phyloP scores from a whole-genome alignment of 2,888 invertebrate species.

The Eupeodes luniger region DNA sequence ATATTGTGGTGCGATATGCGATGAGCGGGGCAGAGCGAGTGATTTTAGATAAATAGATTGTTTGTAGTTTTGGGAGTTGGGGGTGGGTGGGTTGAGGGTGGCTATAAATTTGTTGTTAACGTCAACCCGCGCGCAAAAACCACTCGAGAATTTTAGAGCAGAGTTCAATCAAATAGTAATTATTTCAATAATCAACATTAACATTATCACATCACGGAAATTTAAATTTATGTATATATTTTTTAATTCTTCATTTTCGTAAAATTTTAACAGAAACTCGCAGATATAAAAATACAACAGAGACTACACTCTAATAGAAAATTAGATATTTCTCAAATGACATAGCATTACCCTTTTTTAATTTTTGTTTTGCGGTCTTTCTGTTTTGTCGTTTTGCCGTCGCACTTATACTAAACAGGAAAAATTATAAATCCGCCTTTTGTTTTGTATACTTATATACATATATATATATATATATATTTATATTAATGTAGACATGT shows the following conservation, averaged over 20 bases:
- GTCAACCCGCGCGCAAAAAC: slow-evolving; percentile 24
- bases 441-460: neutral
- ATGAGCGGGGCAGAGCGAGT: neutral
- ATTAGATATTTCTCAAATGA: slow-evolving; percentile 4
- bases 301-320: neutral
- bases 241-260: neutral
- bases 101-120: slow-evolving; percentile 1
- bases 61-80: too few relatives aligned
- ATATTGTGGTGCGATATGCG: neutral
- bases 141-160: neutral
- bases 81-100: neutral
- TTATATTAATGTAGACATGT: neutral
- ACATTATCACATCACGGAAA: slow-evolving; percentile 13
- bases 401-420: neutral
- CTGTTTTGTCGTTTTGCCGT: slow-evolving; percentile 21
- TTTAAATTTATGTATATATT: neutral
- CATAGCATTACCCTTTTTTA: slow-evolving; percentile 5
- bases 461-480: neutral
- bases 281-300: neutral
- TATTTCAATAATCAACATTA: slow-evolving; percentile 16
- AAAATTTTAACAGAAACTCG: neutral
- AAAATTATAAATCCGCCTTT: slow-evolving; percentile 8
- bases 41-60: neutral
- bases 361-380: neutral
- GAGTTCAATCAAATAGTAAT: slow-evolving; percentile 39